A percentile compares a stretch with the other conserved stretches of the same genome.
Conservation (phyloP, 2,888 invertebrate species). For the Plusia festucae region DNA sequence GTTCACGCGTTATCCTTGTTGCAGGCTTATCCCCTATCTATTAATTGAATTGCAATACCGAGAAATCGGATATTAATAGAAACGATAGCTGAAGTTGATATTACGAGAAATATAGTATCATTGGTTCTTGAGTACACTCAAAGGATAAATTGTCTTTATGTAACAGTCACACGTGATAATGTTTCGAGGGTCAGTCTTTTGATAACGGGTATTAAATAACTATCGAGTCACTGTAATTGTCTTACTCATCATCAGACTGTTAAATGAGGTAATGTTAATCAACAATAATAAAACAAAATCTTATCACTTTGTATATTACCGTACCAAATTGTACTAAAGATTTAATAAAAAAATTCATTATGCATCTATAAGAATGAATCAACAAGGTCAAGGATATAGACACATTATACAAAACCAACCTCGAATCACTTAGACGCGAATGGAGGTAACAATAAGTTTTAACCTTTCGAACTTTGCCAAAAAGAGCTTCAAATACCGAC, state of each 20-base stretch:
- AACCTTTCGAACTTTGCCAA: not conserved
- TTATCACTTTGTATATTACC: not conserved
- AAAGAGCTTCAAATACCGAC: not conserved
- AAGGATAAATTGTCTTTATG: constrained; percentile 8
- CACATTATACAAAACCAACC: not conserved
- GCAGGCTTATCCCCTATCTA: constrained; percentile 18
- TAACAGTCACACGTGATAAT: constrained; percentile 10
- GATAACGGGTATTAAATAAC: constrained; percentile 24
- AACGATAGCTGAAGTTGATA: constrained; percentile 26
- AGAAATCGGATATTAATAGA: constrained; percentile 39
- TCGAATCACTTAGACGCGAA: not conserved
- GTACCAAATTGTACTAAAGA: not conserved
- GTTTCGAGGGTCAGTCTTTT: constrained; percentile 6
- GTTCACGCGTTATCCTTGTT: constrained; percentile 18
- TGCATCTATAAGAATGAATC: constrained; percentile 1
- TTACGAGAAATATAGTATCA: constrained; percentile 25
- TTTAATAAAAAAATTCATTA: not conserved
- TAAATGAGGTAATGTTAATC: not conserved
- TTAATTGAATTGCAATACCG: constrained; percentile 16
- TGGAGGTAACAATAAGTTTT: not conserved
- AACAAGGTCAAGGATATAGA: not conserved
- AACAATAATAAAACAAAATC: not conserved
- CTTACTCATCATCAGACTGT: constrained; percentile 2
- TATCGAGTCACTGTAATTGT: constrained; percentile 15
- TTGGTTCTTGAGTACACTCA: constrained; percentile 27